phyloP scores from a whole-genome alignment of 2,888 invertebrate species.

The Ellobium chinense region DNA sequence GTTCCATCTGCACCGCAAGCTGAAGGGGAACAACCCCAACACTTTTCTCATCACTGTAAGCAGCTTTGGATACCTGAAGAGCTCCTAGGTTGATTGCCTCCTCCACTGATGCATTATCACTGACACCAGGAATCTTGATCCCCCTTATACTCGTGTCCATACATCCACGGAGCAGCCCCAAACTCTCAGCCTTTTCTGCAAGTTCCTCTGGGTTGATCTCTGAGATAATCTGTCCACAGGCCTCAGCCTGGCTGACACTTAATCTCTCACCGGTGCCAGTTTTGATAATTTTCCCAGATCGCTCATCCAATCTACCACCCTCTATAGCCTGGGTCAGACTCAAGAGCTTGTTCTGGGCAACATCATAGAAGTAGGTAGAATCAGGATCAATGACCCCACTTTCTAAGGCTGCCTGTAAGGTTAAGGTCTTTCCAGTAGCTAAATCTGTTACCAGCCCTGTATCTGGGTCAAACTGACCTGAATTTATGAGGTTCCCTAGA shows the following conservation, averaged over 20 bases:
- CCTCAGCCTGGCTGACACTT: constrained; percentile 94
- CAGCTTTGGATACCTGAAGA: constrained; percentile 65
- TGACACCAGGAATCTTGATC: constrained; percentile 87
- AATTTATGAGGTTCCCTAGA: constrained; percentile 65
- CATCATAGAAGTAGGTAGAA: constrained; percentile 68
- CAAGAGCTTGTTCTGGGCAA: constrained; percentile 60
- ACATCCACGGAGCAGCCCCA: constrained; percentile 63
- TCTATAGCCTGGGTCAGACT: constrained; percentile 69
- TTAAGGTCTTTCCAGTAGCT: constrained; percentile 75
- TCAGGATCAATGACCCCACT: constrained; percentile 69
- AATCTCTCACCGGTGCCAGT: constrained; percentile 90
- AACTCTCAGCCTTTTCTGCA: constrained; percentile 62
- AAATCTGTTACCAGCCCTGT: constrained; percentile 80
- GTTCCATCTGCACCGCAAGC: constrained; percentile 67
- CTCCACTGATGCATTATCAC: constrained; percentile 83
- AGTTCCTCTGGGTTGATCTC: constrained; percentile 56
- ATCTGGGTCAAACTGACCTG: constrained; percentile 80
- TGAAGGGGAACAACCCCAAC: constrained; percentile 63
- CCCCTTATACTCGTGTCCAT: constrained; percentile 83
- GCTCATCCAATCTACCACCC: constrained; percentile 67
- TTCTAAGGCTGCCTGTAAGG: constrained; percentile 76
- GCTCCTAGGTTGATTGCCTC: constrained; percentile 73
- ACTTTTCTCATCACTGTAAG: constrained; percentile 60
- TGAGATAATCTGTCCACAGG: constrained; percentile 70
- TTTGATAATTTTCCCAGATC: constrained; percentile 67